Conservation (phyloP, 2,113 vertebrate species). For the Zapornia atra region DNA sequence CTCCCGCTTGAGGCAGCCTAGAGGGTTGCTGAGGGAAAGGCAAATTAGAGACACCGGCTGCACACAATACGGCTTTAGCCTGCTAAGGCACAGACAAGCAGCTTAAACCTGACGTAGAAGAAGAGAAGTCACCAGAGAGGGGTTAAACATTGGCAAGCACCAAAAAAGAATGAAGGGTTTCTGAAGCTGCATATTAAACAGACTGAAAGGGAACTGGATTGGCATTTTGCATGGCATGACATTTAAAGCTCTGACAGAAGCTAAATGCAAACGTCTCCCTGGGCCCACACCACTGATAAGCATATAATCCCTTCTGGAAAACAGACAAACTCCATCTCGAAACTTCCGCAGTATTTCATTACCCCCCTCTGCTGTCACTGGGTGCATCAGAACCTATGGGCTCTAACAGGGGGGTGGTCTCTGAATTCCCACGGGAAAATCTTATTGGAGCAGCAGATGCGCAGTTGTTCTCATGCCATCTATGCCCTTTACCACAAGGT, state of each 20-base stretch:
- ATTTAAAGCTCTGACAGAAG: background rate
- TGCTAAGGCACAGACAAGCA: background rate
- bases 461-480: background rate
- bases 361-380: background rate
- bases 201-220: background rate
- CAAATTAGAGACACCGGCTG: background rate
- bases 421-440: background rate
- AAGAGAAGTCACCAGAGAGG: background rate
- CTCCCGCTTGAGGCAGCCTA: background rate
- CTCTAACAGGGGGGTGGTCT: background rate
- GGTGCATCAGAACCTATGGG: background rate
- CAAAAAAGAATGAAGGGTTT: background rate
- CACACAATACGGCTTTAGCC: background rate
- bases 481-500: background rate
- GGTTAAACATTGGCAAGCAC: background rate
- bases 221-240: background rate
- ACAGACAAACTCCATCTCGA: background rate
- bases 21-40: background rate
- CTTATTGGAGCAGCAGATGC: background rate
- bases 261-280: background rate
- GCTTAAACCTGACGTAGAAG: background rate
- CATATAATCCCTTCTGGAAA: background rate
- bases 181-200: background rate
- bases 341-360: background rate
- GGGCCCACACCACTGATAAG: background rate